Base-by-base conservation (phyloP, 2,113 vertebrate species). In the Lichenostomus cassidix region DNA sequence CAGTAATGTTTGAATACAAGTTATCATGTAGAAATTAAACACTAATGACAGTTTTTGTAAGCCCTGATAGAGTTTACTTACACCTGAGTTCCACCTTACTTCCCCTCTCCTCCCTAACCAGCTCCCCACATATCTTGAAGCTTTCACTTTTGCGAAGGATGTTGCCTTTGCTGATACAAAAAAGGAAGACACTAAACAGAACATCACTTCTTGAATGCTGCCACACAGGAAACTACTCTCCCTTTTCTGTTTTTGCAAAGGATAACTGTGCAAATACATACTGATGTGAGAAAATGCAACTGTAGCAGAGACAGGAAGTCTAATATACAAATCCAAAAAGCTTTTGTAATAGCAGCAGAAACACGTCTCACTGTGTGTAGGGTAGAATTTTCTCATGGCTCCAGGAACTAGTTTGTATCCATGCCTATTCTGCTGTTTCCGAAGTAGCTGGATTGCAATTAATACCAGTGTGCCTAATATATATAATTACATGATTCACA, bases 321-420 rank as follows among this genome's bases (percentile, higher is more conserved):
- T 42, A 42, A 58, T 27, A 56, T 1, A 70, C 10, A 47, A 67
- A 67, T 12, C 14, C 29, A 68, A 78, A 71, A 9, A 77, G 37
- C 37, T 58, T 82, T 47, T 31, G 5, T 31, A 63, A 37, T 11
- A 74, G 63, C 37, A 92, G 42, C 42, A 73, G 47, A 68, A 85
- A 47, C 18, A 0, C 16, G 20, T 12, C 49, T 42, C 27, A 9
- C 27, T 47, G 27, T 28, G 23, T 1, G 0, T 3, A 39, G 28
- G 23, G 15, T 0, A 46, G 31, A 47, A 59, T 49, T 75, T 68
- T 74, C 55, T 58, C 83, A 47, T 2, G 2, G 77, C 71, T 83
- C 53, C 42, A 68, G 53, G 18, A 91, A 75, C 18, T 25, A 49
- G 21, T 44, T 41, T 19, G 27, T 25, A 65, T 4, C 3, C 20